Evolutionary conservation across 2,797 vertebrate species (phyloP), one percentile per base, ranked within the genome.

Genomic region (Aeoliscus strigatus): DNA sequence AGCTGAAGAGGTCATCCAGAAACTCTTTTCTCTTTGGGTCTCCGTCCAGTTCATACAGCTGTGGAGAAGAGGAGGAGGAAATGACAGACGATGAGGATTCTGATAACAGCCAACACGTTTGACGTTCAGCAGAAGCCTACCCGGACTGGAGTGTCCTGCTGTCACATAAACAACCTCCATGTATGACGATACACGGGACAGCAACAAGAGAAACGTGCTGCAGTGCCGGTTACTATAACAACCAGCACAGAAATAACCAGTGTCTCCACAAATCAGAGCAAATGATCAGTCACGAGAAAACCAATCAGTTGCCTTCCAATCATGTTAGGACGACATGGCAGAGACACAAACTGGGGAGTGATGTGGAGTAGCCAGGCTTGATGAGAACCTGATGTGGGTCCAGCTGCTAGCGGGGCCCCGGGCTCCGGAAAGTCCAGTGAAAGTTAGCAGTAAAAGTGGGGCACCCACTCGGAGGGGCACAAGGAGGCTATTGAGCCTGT

Each of bases 21-120:
- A 98, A 98, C 74, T 97, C 94, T 62, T 98, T 98, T 59, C 96
- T 91, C 75, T 96, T 92, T 28, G 94, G 94, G 73, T 96, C 94
- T 3, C 86, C 87, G 0, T 98, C 94, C 62, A 98, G 83, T 85
- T 98, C 96, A 1, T 98, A 98, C n/a, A 98, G 85, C 94, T 98
- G 84, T 0, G 34, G 30, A 21, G 2, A 14, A 21, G 2, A 14
- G 35, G 40, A 44, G 34, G 39, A 40, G 9, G 27, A 27, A 13
- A 18, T 10, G 14, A 44, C 9, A 6, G 11, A 68, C 57, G 10
- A 52, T 13, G 31, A 12, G 1, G 13, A 33, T 27, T 8, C 8
- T 10, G 2, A 51, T 13, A 7, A 18, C 23, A 43, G 12, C 15
- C 39, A 28, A 41, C 6, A n/a, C 30, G 36, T 42, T 31, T 39